Base-by-base conservation (phyloP, 2,888 invertebrate genomes). In the Hypomecis punctinalis region DNA sequence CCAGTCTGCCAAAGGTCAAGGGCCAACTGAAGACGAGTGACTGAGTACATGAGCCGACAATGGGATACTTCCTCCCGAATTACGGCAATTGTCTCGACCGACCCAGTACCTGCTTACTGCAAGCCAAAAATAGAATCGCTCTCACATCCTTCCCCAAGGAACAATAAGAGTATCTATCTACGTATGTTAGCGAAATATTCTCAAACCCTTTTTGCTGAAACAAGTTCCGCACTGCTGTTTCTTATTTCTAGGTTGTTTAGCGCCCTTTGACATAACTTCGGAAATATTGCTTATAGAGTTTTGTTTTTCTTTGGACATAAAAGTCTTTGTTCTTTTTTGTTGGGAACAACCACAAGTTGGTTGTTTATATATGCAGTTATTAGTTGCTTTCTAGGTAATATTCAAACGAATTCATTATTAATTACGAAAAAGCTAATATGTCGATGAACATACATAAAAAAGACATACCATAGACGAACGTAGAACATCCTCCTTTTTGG, bases 61-160 rank as follows among this genome's bases (percentile, higher is more conserved):
- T 72, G 69, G 61, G 52, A 58, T 39, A 54, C 65, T 67, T 74
- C 74, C 73, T 69, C 58, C 64, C 66, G 57, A 65, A 74, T 73
- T 74, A 71, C 60, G 61, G 54, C 74, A 74, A 73, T 74, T 73
- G 74, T 71, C 70, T 72, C 68, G 62, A 48, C 52, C 59, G 55
- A 56, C 56, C 61, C 66, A 52, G 57, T 69, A 71, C 67, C 68
- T 70, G 66, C 67, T 63, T 68, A 69, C 67, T 69, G 47, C 40
- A 56, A 23, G 62, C 63, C 62, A 58, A 65, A 74, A 71, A 72
- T 70, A 71, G 70, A 64, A 47, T 7, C 57, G 56, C 39, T 36
- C 59, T 70, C 67, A 63, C 59, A 65, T 67, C 70, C 64, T 67
- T 71, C 57, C 57, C 65, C 60, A 42, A 59, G 56, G 61, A 40